Evolutionary conservation across 2,113 vertebrate species (phyloP), one percentile per base, ranked within the genome.

Genomic region (Gnathonemus echidnorhynchus): DNA sequence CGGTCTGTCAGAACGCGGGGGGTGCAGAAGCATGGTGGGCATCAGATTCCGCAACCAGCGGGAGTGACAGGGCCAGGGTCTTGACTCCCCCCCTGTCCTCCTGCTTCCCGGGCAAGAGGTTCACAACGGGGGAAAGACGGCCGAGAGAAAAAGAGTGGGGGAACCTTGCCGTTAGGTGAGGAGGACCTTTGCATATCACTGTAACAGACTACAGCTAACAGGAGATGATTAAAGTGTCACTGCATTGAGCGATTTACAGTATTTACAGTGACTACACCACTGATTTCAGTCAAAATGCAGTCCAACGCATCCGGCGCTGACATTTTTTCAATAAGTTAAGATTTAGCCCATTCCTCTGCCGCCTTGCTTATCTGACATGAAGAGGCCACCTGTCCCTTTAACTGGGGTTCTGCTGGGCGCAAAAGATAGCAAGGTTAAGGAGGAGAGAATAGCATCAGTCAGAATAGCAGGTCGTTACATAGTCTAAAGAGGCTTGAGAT

Each of bases 281-380:
- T 92, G 91, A 87, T 66, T 89, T 31, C 53, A 21, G 91, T 92
- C 89, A 91, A 92, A 92, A 45, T 90, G 91, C 90, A 88, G 90
- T 93, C 90, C 80, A 92, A 94, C 89, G 93, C 93, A 77, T 19
- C 66, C 1, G 74, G 15, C 74, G 77, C 94, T 87, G 87, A 92
- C 46, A 90, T 89, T 89, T 92, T 91, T 92, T 92, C 91, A 92
- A 93, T 92, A 93, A 89, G 74, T 93, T 93, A 94, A 53, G 27
- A 39, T 39, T 53, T 24, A 80, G 66, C 27, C 48, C 11, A 5
- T 52, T 80, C 19, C 31, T 42, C 70, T 31, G 66, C 70, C n/a
- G n/a, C 50, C 17, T 52, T 31, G 49, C 48, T 80, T 39, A 8
- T 52, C 15, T 89, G 70, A 70, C 48, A 49, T 42, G 24, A 50